A percentile compares a stretch with the other conserved stretches of the same genome.
Conservation (phyloP, 2,888 invertebrate species). For the Phragmatobia fuliginosa region DNA sequence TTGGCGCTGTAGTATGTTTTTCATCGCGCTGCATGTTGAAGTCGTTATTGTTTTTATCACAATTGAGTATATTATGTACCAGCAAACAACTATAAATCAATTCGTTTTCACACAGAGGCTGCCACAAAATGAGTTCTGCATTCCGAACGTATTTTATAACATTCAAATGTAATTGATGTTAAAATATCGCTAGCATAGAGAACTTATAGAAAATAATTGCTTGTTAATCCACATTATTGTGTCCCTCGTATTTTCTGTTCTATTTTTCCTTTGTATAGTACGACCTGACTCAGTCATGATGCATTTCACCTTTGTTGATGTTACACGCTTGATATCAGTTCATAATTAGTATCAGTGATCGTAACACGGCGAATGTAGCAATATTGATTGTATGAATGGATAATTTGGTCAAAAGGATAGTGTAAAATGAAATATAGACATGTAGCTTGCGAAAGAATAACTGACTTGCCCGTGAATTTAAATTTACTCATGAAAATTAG, state of each 20-base stretch:
- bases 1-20: too few species aligned
- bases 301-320: neutral
- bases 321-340: neutral
- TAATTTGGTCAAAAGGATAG: too few species aligned
- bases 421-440: neutral
- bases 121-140: neutral
- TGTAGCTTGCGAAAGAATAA: neutral
- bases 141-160: neutral
- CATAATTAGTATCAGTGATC: neutral
- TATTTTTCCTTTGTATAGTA: too few species aligned
- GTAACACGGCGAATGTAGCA: neutral
- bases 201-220: neutral
- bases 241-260: neutral
- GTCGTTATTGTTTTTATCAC: neutral
- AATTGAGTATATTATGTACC: neutral
- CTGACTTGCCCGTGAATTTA: neutral
- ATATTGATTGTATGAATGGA: neutral
- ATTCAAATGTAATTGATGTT: neutral
- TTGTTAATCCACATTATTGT: neutral
- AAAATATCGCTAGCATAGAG: neutral
- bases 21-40: too few species aligned
- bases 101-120: neutral
- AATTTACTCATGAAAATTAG: too few species aligned
- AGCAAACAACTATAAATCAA: neutral
- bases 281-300: neutral